Percentiles rank a stretch among this genome's conserved stretches.
phyloP scores from a whole-genome alignment of 2,797 vertebrate species.

The Anisognathus igniventris region DNA sequence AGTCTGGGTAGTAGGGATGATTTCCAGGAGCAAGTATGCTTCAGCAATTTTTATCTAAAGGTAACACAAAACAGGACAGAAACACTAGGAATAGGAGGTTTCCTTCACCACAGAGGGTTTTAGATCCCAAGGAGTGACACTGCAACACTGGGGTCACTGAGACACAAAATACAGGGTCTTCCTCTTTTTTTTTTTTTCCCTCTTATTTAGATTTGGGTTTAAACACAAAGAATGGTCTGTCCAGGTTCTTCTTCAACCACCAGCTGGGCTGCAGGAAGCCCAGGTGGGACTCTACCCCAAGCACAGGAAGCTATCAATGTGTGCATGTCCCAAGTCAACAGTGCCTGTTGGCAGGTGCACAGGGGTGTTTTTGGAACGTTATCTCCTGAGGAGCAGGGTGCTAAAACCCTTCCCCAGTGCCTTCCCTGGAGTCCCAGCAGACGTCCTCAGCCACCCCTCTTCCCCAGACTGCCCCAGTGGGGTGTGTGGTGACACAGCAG shows the following conservation, averaged over 20 bases:
- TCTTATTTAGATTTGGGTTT: not conserved
- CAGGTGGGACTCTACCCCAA: not conserved
- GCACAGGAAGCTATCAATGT: not conserved
- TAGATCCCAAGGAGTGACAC: not conserved
- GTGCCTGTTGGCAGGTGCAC: not conserved
- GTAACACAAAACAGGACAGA: not conserved
- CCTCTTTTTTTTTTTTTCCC: not conserved
- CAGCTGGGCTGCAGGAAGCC: not conserved
- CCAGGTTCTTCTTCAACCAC: not conserved
- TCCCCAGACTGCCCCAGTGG: not conserved
- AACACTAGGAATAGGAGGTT: not conserved
- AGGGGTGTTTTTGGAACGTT: not conserved
- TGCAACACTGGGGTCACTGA: not conserved
- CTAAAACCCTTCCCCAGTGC: not conserved
- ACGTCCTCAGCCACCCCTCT: not conserved
- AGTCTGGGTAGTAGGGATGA: not conserved
- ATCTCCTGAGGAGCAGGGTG: not conserved
- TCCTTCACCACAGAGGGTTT: not conserved
- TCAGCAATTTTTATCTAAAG: not conserved
- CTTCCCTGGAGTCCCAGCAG: not conserved
- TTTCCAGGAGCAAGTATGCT: not conserved
- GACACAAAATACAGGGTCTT: not conserved
- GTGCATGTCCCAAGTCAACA: accelerated
- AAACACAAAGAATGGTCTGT: not conserved
- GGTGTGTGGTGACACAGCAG: not conserved